A percentile compares a stretch with the other conserved stretches of the same genome.
Conservation (phyloP, 2,797 vertebrate species). For the Onychomys torridus region DNA sequence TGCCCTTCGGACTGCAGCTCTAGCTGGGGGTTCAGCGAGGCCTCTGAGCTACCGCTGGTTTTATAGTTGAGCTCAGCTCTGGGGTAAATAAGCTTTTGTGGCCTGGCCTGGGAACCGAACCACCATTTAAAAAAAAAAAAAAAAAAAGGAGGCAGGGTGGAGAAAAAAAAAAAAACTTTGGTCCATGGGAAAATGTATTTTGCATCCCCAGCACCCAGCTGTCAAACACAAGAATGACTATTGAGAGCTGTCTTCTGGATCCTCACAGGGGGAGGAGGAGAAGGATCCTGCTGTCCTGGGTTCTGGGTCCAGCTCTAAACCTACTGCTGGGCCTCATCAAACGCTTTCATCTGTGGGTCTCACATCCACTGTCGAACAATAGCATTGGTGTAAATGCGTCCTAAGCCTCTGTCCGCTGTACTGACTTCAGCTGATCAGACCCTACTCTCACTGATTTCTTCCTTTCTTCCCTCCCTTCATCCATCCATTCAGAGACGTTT, state of each 20-base stretch:
- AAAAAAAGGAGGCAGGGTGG: neutral
- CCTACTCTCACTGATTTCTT: neutral
- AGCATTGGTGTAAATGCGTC: neutral
- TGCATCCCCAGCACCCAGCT: slow-evolving; percentile 52
- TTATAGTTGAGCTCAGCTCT: slow-evolving; percentile 80
- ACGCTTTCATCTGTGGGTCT: neutral
- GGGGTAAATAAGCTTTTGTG: slow-evolving; percentile 84
- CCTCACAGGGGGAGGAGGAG: neutral
- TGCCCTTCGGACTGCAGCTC: slow-evolving; percentile 64
- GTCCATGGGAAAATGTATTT: slow-evolving; percentile 79
- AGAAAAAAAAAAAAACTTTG: slow-evolving; percentile 35
- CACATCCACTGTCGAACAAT: slow-evolving; percentile 8
- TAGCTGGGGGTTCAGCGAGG: slow-evolving; percentile 75
- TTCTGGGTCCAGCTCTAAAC: neutral
- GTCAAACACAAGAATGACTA: slow-evolving; percentile 36
- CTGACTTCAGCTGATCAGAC: neutral
- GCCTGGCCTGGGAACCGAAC: slow-evolving; percentile 82
- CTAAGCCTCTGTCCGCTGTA: neutral
- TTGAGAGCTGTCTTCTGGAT: slow-evolving; percentile 30
- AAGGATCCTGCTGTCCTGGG: neutral
- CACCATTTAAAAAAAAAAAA: slow-evolving; percentile 59
- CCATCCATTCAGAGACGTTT: neutral
- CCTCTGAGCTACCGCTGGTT: slow-evolving; percentile 79
- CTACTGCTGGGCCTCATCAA: neutral
- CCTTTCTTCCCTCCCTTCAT: neutral